Conservation (phyloP, 2,113 vertebrate species). For the Megaceryle torquata region DNA sequence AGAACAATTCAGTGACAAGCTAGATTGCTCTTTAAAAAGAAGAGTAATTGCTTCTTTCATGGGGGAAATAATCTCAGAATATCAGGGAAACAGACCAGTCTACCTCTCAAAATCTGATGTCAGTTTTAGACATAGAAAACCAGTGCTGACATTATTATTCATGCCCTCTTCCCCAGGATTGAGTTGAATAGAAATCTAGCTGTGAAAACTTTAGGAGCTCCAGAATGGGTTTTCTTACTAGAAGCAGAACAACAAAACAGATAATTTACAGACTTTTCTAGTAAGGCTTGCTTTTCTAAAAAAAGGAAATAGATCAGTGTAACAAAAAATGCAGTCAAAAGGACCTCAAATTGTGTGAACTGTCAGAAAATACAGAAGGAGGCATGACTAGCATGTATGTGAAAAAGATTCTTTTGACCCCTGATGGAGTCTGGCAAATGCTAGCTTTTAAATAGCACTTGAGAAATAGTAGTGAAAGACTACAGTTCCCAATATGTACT, state of each 20-base stretch:
- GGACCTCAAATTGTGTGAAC: not conserved
- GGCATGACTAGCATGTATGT: not conserved
- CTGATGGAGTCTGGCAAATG: not conserved
- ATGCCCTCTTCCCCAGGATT: not conserved
- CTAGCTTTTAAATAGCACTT: not conserved
- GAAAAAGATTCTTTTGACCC: not conserved
- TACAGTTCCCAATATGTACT: not conserved
- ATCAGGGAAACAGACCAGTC: not conserved
- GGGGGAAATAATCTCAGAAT: not conserved
- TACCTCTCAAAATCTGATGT: not conserved
- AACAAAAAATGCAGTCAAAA: not conserved
- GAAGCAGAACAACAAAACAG: not conserved
- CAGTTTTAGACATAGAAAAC: not conserved
- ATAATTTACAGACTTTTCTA: not conserved
- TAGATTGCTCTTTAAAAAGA: not conserved
- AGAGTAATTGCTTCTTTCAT: not conserved
- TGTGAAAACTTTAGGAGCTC: not conserved
- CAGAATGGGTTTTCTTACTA: not conserved
- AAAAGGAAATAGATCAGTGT: not conserved
- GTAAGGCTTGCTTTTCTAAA: not conserved
- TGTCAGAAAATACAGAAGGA: not conserved
- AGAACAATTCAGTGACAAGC: not conserved
- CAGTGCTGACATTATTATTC: not conserved
- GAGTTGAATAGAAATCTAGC: not conserved
- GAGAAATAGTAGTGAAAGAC: not conserved